Base-by-base conservation (phyloP, 1,140 invertebrate genomes). In the Trichonephila clavipes region DNA sequence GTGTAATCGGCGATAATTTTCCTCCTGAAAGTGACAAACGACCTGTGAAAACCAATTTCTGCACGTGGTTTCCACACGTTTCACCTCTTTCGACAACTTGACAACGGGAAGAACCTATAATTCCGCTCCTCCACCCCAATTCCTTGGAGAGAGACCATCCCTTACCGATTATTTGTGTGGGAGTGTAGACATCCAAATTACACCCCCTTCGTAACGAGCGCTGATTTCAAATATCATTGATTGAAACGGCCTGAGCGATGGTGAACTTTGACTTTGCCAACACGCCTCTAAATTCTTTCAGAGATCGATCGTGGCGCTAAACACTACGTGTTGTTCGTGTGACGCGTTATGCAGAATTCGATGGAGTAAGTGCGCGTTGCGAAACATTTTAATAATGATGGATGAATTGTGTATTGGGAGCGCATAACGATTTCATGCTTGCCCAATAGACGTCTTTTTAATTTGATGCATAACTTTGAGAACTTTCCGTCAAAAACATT, bases 171-270 rank as follows among this genome's bases (percentile, higher is more conserved):
- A 24, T n/a, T 44, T 58, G 58, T 85, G 82, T 85, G 82, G 82
- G 82, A 59, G 82, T 85, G 82, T 10, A 85, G 82, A 85, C 82
- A 16, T 19, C 58, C 8, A 85, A 85, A 85, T 85, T 85, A 85
- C 82, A 85, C 44, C 82, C 40, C 82, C 82, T 14, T 28, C 12
- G 18, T 85, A 85, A 85, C 82, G 51, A 85, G 82, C 82, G 82
- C n/a, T 85, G 82, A 85, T 85, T 85, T 24, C 44, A 59, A 59
- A 85, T 58, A 59, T 59, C 82, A 51, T 85, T 85, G 82, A 85
- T 59, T 51, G 82, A 18, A n/a, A 12, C 8, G 51, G 44, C 4
- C 19, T 85, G 82, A 59, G 16, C 21, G 58, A 85, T 85, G 5
- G 44, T 3, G 82, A 21, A 16, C 82, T 85, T 51, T 85, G 82